Base-by-base conservation (phyloP, 2,888 invertebrate genomes). In the Trichopria drosophilae region DNA sequence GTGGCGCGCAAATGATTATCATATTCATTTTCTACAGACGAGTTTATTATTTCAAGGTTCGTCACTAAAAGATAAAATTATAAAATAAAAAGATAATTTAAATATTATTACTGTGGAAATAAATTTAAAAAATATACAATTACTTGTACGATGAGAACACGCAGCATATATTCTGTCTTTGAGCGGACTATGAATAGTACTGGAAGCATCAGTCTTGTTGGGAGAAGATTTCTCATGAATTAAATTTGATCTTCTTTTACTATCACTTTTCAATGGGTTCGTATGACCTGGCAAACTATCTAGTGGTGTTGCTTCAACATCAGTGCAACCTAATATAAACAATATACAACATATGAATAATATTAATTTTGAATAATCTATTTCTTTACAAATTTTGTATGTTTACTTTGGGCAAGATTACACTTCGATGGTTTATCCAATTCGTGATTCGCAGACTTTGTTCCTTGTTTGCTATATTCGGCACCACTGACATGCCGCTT, bases 261-360 rank as follows among this genome's bases (percentile, higher is more conserved):
- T 1, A 24, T 52, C 53, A 19, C 26, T n/a, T 47, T 58, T 62
- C 40, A 40, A 43, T 7, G 51, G 58, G 6, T 45, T 26, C 19
- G 55, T 57, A 39, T 66, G 57, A 24, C 67, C 68, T 12, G 73
- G 74, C 51, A 75, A 62, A 56, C 66, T 70, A 58, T 73, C 71
- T 20, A 70, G 52, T 1, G 66, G 68, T 9, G 73, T 74, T 20
- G 73, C 64, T 55, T 75, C 73, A 20, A 65, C 47, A 10, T 59
- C 65, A 34, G 67, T 58, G 19, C 55, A 60, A 49, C 49, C 59
- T 57, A 47, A n/a, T n/a, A n/a, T n/a, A 41, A 56, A 48, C 34
- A 45, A 34, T 16, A 26, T 28, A 19, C 37, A 20, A 43, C 1
- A 26, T 26, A 29, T 19, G 5, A 23, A 15, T 22, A n/a, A 23